Evolutionary conservation across 2,888 invertebrate species (phyloP).

Genomic region (Leptinotarsa haldemani): DNA sequence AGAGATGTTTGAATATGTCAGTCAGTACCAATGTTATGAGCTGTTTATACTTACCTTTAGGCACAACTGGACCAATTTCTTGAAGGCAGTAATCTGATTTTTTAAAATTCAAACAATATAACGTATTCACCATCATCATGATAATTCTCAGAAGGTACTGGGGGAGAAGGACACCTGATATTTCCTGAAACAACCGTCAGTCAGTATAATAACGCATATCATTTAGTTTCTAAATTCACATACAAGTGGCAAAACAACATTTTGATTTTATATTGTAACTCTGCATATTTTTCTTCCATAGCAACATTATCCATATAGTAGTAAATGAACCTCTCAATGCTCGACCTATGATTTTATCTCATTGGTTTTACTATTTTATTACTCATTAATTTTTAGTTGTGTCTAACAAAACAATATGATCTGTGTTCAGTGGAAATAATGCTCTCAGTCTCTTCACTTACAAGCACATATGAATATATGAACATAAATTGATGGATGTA

Average conservation of each 20-base stretch:
- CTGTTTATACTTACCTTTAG: not conserved
- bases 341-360: too few relatives aligned
- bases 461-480: too few relatives aligned
- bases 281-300: too few relatives aligned
- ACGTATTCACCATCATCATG: not conserved
- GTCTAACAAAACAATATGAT: not conserved
- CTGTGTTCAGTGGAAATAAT: too few relatives aligned
- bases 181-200: not conserved
- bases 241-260: not conserved
- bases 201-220: not conserved
- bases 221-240: not conserved
- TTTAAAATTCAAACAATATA: not conserved
- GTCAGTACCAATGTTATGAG: not conserved
- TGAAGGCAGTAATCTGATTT: not conserved
- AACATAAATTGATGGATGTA: too few relatives aligned
- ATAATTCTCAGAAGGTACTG: not conserved
- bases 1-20: not conserved
- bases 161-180: not conserved
- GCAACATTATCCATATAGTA: too few relatives aligned
- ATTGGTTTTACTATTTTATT: too few relatives aligned
- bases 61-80: not conserved
- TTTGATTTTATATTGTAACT: too few relatives aligned
- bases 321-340: too few relatives aligned
- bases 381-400: too few relatives aligned
- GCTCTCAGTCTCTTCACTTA: too few relatives aligned